Evolutionary conservation across 2,113 vertebrate genomes (phyloP), one percentile per base, ranked within the genome.

Genomic region (Elachura formosa): DNA sequence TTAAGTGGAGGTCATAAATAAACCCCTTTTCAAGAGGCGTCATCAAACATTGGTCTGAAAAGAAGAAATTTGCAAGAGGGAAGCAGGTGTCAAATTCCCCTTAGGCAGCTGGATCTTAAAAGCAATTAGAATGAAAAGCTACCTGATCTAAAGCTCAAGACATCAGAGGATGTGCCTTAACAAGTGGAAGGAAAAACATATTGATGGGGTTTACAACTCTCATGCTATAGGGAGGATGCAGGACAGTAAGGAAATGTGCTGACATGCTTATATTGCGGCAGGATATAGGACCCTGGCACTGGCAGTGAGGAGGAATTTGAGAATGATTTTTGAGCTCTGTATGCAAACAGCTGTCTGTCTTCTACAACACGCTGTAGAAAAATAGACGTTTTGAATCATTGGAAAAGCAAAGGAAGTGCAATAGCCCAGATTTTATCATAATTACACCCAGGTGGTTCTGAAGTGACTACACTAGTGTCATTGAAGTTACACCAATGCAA

Each of bases 381-480:
- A 96, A 91, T 40, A 77, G 90, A 64, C 87, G 64, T 29, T 96
- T 95, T 95, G 90, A 96, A 67, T 91, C 48, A 21, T 88, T 84
- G 86, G 91, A 86, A 90, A 93, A 93, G 89, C 87, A 87, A 86
- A 96, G 95, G 95, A 96, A 97, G 68, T 91, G 95, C 87, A 90
- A 88, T 81, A 91, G 84, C 90, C 91, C 82, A 92, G 91, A 95
- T 96, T 96, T 91, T 93, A 86, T 96, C 91, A 80, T 96, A 96
- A 96, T 96, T 96, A 95, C 90, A 94, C 72, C 93, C 95, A 96
- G 95, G 94, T 97, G 94, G 93, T 96, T 93, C 85, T 97, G 94
- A 96, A 96, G 95, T 96, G 95, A 96, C 79, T 93, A 90, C 91
- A 95, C 68, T 79, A 36, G 85, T 94, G 92, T 72, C 85, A 67